Evolutionary conservation across 64 coral and sea anemone genomes (phyloP).

Genomic region (Astreopora myriophthalma): DNA sequence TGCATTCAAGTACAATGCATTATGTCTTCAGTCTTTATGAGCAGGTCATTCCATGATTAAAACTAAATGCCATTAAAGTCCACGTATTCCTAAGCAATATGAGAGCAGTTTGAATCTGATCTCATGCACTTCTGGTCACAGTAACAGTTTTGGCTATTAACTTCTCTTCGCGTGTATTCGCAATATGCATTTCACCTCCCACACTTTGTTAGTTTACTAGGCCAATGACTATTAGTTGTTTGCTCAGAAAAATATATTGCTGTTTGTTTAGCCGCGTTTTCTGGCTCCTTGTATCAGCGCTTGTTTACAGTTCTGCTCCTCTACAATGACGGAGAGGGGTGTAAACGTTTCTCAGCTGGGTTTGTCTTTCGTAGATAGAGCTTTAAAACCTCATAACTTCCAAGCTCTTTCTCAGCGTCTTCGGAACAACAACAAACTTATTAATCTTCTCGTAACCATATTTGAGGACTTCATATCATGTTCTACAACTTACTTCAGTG

Average conservation of each 20-base stretch:
- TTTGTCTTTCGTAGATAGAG: constrained; percentile 18
- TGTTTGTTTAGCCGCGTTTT: constrained; percentile 31
- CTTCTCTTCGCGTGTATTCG: not conserved
- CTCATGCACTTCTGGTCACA: not conserved
- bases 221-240: constrained; percentile 35
- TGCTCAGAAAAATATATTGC: constrained; percentile 29
- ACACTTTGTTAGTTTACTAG: not conserved
- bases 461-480: too few relatives aligned
- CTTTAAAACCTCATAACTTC: not conserved
- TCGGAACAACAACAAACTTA: not conserved
- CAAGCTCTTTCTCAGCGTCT: not conserved
- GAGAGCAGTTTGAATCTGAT: too few relatives aligned
- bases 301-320: not conserved
- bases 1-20: not conserved
- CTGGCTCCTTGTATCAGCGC: not conserved
- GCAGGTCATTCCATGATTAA: not conserved
- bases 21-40: not conserved
- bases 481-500: too few relatives aligned
- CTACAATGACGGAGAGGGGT: constrained; percentile 9
- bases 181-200: not conserved
- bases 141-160: not conserved
- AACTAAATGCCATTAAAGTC: not conserved
- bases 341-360: not conserved
- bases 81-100: too few relatives aligned
- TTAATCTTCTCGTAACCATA: too few relatives aligned